Conservation (phyloP, 2,113 vertebrate species). For the Apodemus speciosus region DNA sequence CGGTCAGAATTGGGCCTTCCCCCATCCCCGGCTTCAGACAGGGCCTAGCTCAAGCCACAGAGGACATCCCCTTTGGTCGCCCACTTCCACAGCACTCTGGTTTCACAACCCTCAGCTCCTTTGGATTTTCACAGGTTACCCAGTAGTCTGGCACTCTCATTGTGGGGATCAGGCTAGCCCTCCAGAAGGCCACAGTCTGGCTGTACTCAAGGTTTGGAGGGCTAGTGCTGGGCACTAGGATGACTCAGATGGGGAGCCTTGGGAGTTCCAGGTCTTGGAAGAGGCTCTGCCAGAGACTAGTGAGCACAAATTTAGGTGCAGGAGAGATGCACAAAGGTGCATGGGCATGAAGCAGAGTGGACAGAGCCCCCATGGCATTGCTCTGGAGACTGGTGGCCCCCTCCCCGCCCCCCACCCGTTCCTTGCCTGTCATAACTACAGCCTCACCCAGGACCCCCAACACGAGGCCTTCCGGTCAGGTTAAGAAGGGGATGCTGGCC, state of each 20-base stretch:
- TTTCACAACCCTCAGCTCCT: not conserved
- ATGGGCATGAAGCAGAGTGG: not conserved
- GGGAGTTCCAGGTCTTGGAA: not conserved
- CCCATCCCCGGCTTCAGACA: not conserved
- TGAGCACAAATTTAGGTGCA: not conserved
- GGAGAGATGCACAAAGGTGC: not conserved
- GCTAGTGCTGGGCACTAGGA: not conserved
- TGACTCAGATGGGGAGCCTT: slow-evolving; percentile 68
- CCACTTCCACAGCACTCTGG: not conserved
- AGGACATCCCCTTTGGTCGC: not conserved
- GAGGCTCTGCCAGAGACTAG: not conserved
- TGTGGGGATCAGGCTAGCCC: not conserved
- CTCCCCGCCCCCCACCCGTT: not conserved
- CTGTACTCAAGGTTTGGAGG: not conserved
- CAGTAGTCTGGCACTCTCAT: not conserved
- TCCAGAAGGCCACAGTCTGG: slow-evolving; percentile 10
- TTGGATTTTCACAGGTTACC: not conserved
- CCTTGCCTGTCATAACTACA: not conserved
- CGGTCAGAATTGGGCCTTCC: not conserved
- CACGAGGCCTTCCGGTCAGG: not conserved
- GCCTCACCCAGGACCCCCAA: not conserved
- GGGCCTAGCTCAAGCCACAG: not conserved
- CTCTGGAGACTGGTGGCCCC: not conserved
- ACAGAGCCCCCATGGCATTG: not conserved
- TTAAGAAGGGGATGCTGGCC: not conserved